Percentiles rank a stretch among this genome's conserved stretches.
Conservation (phyloP, 2,888 invertebrate genomes). For the Autographa gamma region DNA sequence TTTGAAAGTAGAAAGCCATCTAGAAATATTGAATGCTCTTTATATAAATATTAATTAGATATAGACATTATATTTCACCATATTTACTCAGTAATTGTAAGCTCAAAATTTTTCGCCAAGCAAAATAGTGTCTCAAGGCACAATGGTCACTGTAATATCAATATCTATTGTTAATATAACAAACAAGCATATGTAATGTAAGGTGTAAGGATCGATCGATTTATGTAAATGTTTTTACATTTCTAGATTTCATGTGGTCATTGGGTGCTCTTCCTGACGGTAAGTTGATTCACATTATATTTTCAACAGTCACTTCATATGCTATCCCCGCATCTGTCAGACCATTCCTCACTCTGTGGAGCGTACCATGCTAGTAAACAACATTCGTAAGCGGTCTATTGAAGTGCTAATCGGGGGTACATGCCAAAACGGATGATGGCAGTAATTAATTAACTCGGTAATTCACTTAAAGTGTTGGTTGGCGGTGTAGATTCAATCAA, state of each 20-base stretch:
- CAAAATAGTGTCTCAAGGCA: conserved; percentile 89
- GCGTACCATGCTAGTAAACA: conserved; percentile 46
- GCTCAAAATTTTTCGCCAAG: conserved; percentile 82
- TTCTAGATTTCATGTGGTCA: conserved; percentile 99
- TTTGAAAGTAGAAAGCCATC: conserved; percentile 76
- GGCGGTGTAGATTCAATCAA: conserved; percentile 74
- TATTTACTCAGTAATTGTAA: conserved; percentile 73
- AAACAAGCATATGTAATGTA: conserved; percentile 75
- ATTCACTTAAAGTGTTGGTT: conserved; percentile 73
- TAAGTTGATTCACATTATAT: conserved; percentile 90
- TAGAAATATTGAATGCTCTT: conserved; percentile 77
- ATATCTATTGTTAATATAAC: conserved; percentile 68
- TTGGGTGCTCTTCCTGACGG: conserved; percentile 99
- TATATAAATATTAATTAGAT: conserved; percentile 74
- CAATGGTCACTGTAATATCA: conserved; percentile 69
- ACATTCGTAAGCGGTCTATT: conserved; percentile 55
- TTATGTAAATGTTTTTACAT: conserved; percentile 90
- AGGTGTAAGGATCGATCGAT: conserved; percentile 87
- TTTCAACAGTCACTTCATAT: conserved; percentile 76
- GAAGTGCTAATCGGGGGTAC: conserved; percentile 72
- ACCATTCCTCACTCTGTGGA: conserved; percentile 66
- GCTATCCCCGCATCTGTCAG: conserved; percentile 72
- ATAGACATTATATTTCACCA: conserved; percentile 68
- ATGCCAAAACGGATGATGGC: conserved; percentile 70
- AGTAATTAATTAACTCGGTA: conserved; percentile 72